Evolutionary conservation across 1,140 invertebrate species (phyloP).

Genomic region (Zaprionus capensis): DNA sequence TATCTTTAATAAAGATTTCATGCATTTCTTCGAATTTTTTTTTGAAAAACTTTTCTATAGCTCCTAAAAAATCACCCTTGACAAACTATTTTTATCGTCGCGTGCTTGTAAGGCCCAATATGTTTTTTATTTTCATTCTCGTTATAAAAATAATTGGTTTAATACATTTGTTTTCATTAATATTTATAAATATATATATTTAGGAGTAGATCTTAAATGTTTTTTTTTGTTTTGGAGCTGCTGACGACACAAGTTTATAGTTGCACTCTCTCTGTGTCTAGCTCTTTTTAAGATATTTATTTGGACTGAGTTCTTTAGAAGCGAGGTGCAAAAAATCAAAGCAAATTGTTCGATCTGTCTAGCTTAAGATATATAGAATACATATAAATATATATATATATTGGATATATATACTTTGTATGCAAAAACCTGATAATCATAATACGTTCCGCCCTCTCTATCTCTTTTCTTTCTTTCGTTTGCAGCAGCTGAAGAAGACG

Average conservation of each 20-base stretch:
- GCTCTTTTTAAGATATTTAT: neutral
- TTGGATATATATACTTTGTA: conserved; percentile 4
- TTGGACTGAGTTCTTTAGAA: neutral
- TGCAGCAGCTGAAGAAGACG: conserved; percentile 27
- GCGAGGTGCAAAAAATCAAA: conserved; percentile 15
- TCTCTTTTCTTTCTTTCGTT: neutral
- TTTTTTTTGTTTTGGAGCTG: neutral
- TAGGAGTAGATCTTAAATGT: neutral
- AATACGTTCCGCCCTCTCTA: neutral
- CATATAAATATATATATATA: neutral
- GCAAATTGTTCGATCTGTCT: conserved; percentile 11
- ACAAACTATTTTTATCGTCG: neutral
- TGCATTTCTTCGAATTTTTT: too few species aligned
- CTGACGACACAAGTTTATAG: neutral
- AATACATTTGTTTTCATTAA: conserved; percentile 9
- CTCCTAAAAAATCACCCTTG: too few species aligned
- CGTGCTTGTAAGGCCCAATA: conserved; percentile 9
- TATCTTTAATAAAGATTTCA: too few species aligned
- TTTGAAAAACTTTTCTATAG: too few species aligned
- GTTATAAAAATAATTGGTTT: conserved; percentile 66
- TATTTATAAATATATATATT: conserved; percentile 17
- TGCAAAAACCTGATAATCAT: conserved; percentile 22
- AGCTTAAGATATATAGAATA: conserved; percentile 14
- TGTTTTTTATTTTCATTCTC: conserved; percentile 52
- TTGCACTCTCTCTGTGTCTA: neutral